phyloP scores from a whole-genome alignment of 2,113 vertebrate species.

The Lasiurus cinereus region DNA sequence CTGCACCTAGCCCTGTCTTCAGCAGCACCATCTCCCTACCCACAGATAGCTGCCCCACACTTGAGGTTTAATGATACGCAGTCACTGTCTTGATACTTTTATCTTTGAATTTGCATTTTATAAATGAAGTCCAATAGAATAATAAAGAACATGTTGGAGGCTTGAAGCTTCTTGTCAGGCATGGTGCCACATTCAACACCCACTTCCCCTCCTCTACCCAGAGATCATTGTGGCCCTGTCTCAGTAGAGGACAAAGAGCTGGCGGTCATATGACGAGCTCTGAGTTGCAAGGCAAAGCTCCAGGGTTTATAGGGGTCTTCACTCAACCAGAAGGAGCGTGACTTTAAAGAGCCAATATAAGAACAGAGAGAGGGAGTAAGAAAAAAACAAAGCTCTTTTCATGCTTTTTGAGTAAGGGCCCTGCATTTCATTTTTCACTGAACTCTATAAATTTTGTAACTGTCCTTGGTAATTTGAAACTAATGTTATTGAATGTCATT shows the following conservation, averaged over 20 bases:
- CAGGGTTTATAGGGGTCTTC: background rate
- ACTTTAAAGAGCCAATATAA: background rate
- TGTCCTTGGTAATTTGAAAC: background rate
- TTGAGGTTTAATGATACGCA: background rate
- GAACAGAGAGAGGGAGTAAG: background rate
- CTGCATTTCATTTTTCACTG: background rate
- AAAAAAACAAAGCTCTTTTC: background rate
- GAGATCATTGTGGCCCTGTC: background rate
- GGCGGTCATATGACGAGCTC: accelerated
- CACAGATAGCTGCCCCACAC: no score
- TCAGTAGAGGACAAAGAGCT: background rate
- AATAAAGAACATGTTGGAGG: background rate
- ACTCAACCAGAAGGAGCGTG: background rate
- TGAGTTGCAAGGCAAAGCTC: background rate
- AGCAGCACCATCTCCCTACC: background rate
- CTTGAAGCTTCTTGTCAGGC: background rate
- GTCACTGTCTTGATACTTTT: background rate
- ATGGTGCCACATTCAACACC: background rate
- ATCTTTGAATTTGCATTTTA: background rate
- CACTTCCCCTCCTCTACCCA: background rate
- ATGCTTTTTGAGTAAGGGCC: background rate
- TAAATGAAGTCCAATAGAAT: background rate
- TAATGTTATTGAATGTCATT: background rate
- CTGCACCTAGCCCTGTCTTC: background rate
- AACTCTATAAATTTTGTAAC: background rate